These are phyloP conservation scores for Myzus persicae DNA, from an alignment of 1,140 invertebrate genomes.

Conservation along the genomic window DNA sequence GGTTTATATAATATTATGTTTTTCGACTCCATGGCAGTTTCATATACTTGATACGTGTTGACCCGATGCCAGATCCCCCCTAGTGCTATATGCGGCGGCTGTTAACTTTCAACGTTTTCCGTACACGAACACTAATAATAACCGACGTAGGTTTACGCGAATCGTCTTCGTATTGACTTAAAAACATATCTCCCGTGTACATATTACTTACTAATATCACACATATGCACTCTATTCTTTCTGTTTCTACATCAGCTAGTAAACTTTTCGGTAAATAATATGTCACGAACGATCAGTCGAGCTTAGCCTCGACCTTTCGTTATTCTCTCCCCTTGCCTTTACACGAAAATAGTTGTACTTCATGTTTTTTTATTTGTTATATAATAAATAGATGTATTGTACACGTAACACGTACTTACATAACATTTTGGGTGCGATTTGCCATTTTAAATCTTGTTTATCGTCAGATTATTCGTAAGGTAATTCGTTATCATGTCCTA, in stretches of 20 bases:
- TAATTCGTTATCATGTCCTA: not conserved
- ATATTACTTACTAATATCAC: not conserved
- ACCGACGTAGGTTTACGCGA: not conserved
- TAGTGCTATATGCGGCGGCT: not conserved
- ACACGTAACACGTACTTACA: no score
- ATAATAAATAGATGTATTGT: not conserved
- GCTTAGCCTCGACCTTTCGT: not conserved
- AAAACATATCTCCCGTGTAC: not conserved
- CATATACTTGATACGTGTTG: not conserved
- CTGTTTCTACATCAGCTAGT: not conserved
- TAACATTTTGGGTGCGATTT: no score
- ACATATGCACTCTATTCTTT: not conserved
- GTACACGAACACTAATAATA: constrained; percentile 31
- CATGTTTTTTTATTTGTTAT: not conserved
- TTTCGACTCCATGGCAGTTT: not conserved
- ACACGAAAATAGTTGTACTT: not conserved
- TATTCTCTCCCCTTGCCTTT: not conserved
- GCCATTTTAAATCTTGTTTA: no score
- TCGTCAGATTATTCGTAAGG: no score
- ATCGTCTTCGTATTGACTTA: constrained; percentile 9
- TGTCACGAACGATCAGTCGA: not conserved
- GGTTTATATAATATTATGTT: not conserved
- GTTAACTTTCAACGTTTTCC: not conserved
- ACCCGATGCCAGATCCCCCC: not conserved
- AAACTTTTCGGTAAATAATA: not conserved